Evolutionary conservation across 2,888 invertebrate species (phyloP), one percentile per base, ranked within the genome.

Genomic region (Ariolimax columbianus): DNA sequence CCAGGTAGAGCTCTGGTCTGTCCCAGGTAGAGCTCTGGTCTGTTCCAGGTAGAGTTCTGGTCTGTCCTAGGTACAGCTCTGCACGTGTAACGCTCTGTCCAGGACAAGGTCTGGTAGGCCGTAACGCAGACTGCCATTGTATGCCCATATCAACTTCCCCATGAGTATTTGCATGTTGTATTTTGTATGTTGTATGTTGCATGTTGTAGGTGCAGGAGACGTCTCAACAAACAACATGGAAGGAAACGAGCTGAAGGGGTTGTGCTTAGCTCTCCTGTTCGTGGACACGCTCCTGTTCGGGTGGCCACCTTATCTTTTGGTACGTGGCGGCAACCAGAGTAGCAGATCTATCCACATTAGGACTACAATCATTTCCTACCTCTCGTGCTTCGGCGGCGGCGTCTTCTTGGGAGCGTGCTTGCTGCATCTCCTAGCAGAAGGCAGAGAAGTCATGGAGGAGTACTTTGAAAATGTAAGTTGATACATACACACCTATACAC

Each of bases 381-480:
- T 92, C 68, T 90, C 90, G 86, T 94, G 94, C 85, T 89, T 94
- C 75, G 91, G 93, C 33, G 94, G 94, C 19, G 94, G 94, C 6
- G 93, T 94, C 17, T 94, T 94, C 87, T 89, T 94, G 19, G 94
- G 92, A 0, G 93, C 94, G 80, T 93, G 93, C 83, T 91, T 94
- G 63, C 88, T 94, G 4, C 92, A 93, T 77, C 89, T 94, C 14
- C 87, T 94, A 36, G 94, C 94, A 3, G 93, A 93, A 87, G 93
- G 93, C 0, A 87, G 91, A 51, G 92, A 93, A 73, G 89, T 91
- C 72, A 90, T 94, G 86, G 87, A 88, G 11, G 86, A 85, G 0
- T 87, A 87, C 77, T 66, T 77, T 43, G 0, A 80, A n/a, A 4
- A 47, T 55, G 82, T 77, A 36, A 70, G 66, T 63, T 4, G 23